Percentiles rank a stretch among this genome's conserved stretches.
Conservation (phyloP, 2,113 vertebrate species). For the Sinocyclocheilus rhinocerous region DNA sequence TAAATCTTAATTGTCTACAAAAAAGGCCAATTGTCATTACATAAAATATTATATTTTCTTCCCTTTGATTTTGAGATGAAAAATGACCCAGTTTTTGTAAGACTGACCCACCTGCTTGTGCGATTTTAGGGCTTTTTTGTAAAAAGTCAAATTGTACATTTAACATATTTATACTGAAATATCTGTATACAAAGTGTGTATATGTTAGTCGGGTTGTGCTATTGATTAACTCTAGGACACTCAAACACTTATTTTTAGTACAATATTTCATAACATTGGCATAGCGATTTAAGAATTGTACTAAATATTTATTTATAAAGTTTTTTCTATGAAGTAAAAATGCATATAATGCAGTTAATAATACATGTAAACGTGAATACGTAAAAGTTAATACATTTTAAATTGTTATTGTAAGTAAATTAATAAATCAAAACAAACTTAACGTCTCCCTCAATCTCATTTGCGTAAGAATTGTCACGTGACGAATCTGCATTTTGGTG, state of each 20-base stretch:
- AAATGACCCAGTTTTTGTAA: background rate
- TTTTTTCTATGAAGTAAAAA: no score
- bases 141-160: conserved; percentile 37
- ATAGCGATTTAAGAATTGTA: no score
- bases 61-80: background rate
- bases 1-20: background rate
- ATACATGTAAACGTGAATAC: no score
- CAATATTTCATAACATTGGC: background rate
- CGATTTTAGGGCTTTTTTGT: conserved; percentile 4
- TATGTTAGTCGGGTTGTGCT: background rate
- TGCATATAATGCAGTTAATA: no score
- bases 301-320: no score
- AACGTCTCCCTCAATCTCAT: no score
- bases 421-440: no score
- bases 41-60: background rate
- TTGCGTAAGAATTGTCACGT: no score
- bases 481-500: no score
- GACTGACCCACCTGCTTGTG: background rate
- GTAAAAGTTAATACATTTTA: no score
- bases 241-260: background rate
- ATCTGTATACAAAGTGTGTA: conserved; percentile 19
- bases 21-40: background rate
- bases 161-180: conserved; percentile 46
- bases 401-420: no score
- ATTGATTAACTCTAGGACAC: background rate